phyloP scores from a whole-genome alignment of 1,140 invertebrate species.

The Drosophila equinoxialis region DNA sequence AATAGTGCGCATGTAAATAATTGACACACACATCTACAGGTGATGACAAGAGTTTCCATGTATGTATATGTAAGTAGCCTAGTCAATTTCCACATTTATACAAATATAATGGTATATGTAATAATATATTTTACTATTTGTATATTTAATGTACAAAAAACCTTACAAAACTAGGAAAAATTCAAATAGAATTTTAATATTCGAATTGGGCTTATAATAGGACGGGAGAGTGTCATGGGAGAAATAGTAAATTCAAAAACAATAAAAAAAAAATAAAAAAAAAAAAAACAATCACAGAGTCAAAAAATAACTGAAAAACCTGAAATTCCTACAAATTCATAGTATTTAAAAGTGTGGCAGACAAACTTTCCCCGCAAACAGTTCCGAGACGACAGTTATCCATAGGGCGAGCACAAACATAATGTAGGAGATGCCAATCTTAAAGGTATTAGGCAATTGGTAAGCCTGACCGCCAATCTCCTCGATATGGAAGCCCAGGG shows the following conservation, averaged over 20 bases:
- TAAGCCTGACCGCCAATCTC: constrained; percentile 98
- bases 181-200: not conserved
- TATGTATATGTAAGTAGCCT: not conserved
- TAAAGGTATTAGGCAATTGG: constrained; percentile 96
- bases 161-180: constrained; percentile 2
- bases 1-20: not conserved
- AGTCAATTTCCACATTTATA: not conserved
- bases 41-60: no score
- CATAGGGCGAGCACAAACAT: constrained; percentile 96
- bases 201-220: not conserved
- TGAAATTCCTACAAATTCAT: constrained; percentile 3
- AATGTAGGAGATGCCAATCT: constrained; percentile 98
- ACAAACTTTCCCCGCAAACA: constrained; percentile 99
- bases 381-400: constrained; percentile 97
- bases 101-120: constrained; percentile 1
- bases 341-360: constrained; percentile 92
- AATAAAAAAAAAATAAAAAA: constrained; percentile 20
- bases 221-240: not conserved
- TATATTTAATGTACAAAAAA: constrained; percentile 1
- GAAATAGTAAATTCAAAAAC: constrained; percentile 20
- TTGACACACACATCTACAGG: no score
- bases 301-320: constrained; percentile 50
- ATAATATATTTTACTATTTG: constrained; percentile 1
- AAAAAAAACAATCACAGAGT: not conserved
- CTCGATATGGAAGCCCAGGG: constrained; percentile 97